Conservation (phyloP, 1,140 invertebrate species). For the Bombus sibiricus region DNA sequence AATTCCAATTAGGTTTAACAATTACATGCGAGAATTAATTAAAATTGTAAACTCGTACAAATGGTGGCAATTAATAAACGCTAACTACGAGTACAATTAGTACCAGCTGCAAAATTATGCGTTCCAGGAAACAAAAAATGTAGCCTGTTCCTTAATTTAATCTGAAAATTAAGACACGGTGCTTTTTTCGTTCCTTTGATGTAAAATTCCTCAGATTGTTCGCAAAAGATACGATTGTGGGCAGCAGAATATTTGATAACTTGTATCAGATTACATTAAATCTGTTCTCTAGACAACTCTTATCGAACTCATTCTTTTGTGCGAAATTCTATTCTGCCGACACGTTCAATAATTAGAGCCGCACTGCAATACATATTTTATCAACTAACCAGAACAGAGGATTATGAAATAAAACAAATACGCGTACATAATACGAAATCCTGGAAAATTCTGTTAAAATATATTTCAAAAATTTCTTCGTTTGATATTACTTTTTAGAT, state of each 20-base stretch:
- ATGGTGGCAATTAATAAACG: background rate
- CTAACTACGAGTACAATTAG: background rate
- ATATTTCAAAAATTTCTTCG: background rate
- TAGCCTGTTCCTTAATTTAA: background rate
- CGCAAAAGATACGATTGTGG: background rate
- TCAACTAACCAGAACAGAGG: background rate
- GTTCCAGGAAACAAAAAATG: background rate
- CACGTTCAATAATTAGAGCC: background rate
- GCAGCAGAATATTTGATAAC: background rate
- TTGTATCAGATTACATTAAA: background rate
- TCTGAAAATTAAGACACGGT: background rate
- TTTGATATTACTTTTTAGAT: too few relatives aligned
- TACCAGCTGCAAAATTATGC: background rate
- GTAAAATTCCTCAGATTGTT: background rate
- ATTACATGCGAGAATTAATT: background rate
- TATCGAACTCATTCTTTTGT: background rate
- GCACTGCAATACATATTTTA: background rate
- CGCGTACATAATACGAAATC: too few relatives aligned
- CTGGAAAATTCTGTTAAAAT: too few relatives aligned
- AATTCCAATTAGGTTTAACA: background rate
- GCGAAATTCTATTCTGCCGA: background rate
- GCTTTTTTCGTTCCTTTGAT: background rate
- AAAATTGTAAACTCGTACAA: background rate
- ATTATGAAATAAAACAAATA: background rate
- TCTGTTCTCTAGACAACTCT: background rate